These are phyloP conservation scores for Pseudorectes ferrugineus DNA, from an alignment of 2,113 vertebrate species.

Conservation along the genomic window DNA sequence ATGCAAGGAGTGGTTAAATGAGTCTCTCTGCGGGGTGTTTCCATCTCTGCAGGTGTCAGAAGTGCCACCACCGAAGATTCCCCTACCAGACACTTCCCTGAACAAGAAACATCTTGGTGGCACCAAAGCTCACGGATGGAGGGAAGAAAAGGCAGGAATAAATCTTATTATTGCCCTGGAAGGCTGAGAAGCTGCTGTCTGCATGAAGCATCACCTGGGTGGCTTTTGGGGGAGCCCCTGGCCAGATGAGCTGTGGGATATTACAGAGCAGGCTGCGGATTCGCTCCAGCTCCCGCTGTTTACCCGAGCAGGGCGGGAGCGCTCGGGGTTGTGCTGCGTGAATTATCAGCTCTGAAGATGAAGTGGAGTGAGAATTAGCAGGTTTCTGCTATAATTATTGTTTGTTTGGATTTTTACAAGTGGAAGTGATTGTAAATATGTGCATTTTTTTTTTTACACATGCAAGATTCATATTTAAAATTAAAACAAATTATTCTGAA, in stretches of 20 bases:
- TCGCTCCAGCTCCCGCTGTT: not conserved
- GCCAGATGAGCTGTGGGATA: fast-evolving
- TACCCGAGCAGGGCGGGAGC: not conserved
- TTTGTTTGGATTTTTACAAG: conserved; percentile 4
- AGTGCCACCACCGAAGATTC: fast-evolving
- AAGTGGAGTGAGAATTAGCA: conserved; percentile 24
- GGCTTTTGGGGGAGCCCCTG: not conserved
- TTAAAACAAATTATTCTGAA: not conserved
- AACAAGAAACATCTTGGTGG: fast-evolving
- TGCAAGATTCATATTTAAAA: not conserved
- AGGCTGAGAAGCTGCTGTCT: not conserved
- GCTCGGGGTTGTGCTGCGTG: not conserved
- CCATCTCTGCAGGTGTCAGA: not conserved
- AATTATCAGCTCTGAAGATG: not conserved
- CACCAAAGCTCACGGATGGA: fast-evolving
- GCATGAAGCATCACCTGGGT: not conserved
- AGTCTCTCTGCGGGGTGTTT: not conserved
- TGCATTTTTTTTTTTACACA: not conserved
- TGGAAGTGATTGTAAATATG: not conserved
- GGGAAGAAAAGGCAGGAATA: not conserved
- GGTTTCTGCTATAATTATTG: not conserved
- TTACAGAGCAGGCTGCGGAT: not conserved
- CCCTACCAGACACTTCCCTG: not conserved
- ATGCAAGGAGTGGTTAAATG: not conserved
- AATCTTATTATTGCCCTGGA: not conserved